These are phyloP conservation scores for Hemiprocne comata DNA, from an alignment of 2,113 vertebrate species.

Conservation along the genomic window DNA sequence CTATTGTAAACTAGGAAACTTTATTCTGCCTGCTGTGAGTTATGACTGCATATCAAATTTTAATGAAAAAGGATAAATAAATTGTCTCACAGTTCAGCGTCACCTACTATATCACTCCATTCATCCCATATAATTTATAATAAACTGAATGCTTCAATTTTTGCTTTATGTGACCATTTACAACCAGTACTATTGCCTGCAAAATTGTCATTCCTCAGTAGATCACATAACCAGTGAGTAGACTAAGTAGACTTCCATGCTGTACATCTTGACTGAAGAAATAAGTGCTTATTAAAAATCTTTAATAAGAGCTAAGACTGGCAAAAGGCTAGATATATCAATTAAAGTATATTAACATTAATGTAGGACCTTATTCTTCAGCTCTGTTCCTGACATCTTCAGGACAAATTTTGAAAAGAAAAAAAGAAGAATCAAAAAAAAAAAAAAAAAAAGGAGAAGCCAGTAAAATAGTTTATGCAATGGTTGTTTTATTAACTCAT, in stretches of 20 bases:
- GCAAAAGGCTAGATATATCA: neutral
- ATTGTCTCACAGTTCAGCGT: slow-evolving; percentile 59
- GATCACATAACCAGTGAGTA: neutral
- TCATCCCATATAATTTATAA: slow-evolving; percentile 59
- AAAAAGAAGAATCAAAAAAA: neutral
- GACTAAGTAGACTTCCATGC: neutral
- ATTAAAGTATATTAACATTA: neutral
- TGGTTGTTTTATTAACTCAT: neutral
- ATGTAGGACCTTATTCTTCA: neutral
- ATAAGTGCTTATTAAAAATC: neutral
- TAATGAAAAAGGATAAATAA: slow-evolving; percentile 71
- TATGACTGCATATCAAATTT: slow-evolving; percentile 64
- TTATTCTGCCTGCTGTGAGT: slow-evolving; percentile 23
- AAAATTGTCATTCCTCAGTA: slow-evolving; percentile 26
- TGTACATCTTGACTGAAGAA: neutral
- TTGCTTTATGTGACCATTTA: slow-evolving; percentile 64
- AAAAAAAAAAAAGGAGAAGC: neutral
- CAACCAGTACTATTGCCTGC: slow-evolving; percentile 34
- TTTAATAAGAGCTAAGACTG: neutral
- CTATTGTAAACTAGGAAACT: slow-evolving; percentile 37
- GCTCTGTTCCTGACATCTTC: neutral
- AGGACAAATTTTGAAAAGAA: neutral
- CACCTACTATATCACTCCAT: slow-evolving; percentile 57
- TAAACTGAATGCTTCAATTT: slow-evolving; percentile 65
- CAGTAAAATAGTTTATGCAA: neutral